Percentiles rank a stretch among this genome's conserved stretches.
Conservation (phyloP, 2,113 vertebrate species). For the Mustela lutreola region DNA sequence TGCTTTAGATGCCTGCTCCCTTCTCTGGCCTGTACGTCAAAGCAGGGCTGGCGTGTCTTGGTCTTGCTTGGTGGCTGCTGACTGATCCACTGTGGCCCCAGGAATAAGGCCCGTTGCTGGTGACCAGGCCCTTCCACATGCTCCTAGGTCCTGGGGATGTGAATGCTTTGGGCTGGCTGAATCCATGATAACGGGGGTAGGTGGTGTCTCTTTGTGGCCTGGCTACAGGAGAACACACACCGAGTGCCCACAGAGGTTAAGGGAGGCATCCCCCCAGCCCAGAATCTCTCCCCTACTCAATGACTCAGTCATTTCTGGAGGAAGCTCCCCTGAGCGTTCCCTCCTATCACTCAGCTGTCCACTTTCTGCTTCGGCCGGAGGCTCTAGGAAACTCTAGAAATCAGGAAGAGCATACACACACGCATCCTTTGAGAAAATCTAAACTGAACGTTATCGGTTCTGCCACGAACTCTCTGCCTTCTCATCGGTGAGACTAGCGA, state of each 20-base stretch:
- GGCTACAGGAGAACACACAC: neutral
- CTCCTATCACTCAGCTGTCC: neutral
- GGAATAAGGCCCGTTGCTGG: neutral
- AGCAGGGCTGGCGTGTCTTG: neutral
- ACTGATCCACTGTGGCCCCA: neutral
- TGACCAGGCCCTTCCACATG: neutral
- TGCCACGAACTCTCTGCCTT: neutral
- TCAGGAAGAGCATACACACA: neutral
- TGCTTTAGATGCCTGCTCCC: neutral
- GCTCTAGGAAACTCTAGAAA: neutral
- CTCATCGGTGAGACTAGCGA: neutral
- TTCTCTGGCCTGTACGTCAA: neutral
- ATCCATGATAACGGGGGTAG: neutral
- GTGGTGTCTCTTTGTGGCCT: neutral
- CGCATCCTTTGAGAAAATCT: neutral
- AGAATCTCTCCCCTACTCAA: neutral
- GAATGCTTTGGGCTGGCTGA: neutral
- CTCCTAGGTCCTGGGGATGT: neutral
- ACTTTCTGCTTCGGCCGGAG: neutral
- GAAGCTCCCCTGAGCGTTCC: neutral
- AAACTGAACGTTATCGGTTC: neutral
- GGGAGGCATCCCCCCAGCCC: neutral
- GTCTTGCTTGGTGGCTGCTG: neutral
- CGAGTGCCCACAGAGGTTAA: neutral
- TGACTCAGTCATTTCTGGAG: neutral